A percentile compares a stretch with the other conserved stretches of the same genome.
Conservation (phyloP, 2,797 vertebrate genomes). For the Thripadectes ignobilis region DNA sequence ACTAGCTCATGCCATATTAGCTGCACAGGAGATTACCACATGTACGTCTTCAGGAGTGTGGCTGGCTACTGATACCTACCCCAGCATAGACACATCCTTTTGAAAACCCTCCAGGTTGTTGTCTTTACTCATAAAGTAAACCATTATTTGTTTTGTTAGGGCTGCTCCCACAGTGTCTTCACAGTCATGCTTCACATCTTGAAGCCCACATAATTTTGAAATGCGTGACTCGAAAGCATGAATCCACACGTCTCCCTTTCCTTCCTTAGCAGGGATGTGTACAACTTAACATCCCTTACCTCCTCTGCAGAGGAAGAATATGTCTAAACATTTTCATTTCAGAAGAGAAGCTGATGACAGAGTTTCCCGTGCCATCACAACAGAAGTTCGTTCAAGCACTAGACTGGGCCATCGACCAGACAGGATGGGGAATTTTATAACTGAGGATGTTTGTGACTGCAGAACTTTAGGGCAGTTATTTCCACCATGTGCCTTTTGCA, state of each 20-base stretch:
- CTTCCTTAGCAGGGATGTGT: not conserved
- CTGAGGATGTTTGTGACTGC: not conserved
- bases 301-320: not conserved
- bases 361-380: not conserved
- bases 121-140: not conserved
- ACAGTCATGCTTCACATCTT: not conserved
- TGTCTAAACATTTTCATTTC: constrained; percentile 22
- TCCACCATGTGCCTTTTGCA: not conserved
- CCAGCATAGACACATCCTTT: not conserved
- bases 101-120: not conserved
- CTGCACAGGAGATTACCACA: not conserved
- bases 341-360: not conserved
- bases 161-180: not conserved
- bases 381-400: not conserved
- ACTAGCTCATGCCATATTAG: not conserved
- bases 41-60: not conserved
- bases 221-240: not conserved
- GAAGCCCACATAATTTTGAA: not conserved
- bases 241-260: not conserved
- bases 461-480: not conserved
- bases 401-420: not conserved
- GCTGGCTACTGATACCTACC: not conserved
- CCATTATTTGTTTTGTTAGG: not conserved
- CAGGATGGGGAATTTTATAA: not conserved
- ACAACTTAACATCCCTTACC: not conserved